A percentile compares a stretch with the other conserved stretches of the same genome.
Conservation (phyloP, 1,140 invertebrate species). For the Psix sp. region DNA sequence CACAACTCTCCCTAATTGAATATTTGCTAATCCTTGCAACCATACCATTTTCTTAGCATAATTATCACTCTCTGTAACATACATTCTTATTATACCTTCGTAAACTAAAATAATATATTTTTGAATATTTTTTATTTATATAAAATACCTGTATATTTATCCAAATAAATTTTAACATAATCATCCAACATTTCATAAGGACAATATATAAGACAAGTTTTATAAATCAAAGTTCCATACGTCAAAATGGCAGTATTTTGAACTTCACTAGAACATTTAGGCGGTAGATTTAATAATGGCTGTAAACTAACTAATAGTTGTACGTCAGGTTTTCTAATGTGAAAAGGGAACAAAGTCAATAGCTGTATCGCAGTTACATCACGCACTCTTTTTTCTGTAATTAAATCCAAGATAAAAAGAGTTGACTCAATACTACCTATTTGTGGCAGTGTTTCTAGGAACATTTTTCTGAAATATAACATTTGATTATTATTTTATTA, state of each 20-base stretch:
- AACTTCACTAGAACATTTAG: constrained; percentile 76
- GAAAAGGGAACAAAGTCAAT: constrained; percentile 80
- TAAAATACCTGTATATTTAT: constrained; percentile 78
- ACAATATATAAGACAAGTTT: constrained; percentile 79
- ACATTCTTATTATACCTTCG: too few species aligned
- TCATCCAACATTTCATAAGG: constrained; percentile 82
- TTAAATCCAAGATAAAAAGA: constrained; percentile 81
- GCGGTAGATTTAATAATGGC: constrained; percentile 75
- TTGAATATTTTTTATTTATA: too few species aligned
- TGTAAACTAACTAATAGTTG: constrained; percentile 77
- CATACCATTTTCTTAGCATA: constrained; percentile 84
- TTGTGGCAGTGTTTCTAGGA: constrained; percentile 84
- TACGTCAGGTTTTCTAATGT: constrained; percentile 78
- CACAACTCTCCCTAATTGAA: constrained; percentile 79
- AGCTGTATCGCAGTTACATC: constrained; percentile 78
- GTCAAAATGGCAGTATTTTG: constrained; percentile 82
- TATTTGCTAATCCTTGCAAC: constrained; percentile 82
- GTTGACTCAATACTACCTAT: constrained; percentile 81
- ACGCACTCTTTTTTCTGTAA: constrained; percentile 79
- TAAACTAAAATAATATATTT: too few species aligned
- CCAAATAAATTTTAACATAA: constrained; percentile 83
- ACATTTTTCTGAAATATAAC: constrained; percentile 80
- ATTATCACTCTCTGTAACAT: constrained; percentile 78
- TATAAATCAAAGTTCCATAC: constrained; percentile 83
- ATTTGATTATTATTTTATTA: constrained; percentile 27